Base-by-base conservation (phyloP, 2,797 vertebrate genomes). In the Melanotaenia pygmaea region DNA sequence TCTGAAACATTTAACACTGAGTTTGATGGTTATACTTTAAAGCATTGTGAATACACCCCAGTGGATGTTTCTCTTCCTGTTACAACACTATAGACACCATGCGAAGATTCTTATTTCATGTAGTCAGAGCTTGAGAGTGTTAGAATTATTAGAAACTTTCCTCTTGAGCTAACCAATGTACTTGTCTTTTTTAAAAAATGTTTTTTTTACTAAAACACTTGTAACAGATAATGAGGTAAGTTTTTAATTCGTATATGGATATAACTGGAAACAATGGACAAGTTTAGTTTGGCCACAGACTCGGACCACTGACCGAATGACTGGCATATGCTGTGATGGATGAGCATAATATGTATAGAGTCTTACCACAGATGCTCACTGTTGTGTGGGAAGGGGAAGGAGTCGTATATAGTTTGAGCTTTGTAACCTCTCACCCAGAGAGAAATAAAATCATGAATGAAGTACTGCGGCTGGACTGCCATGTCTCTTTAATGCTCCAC, bases 151-250 rank as follows among this genome's bases (percentile, higher is more conserved):
- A 88, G 88, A 85, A 87, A 84, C 72, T 57, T 86, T 84, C 86
- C 85, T 89, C 78, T 83, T 77, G 69, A 85, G 83, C 83, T 84
- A 88, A 89, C 88, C 84, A 80, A 73, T 85, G 77, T 90, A 74
- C 68, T 81, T 84, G 88, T 89, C 91, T 87, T 83, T 85, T 1
- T 45, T 7, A 32, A 60, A 86, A 18, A 5, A 90, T 79, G 81
- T 93, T 93, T 93, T 93, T 93, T 94, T 89, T 93, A 92, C 88
- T 86, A 68, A 87, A 91, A 90, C 67, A 78, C 67, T 74, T 79
- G 76, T 72, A 63, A 76, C 88, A 82, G 82, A 82, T 53, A 56
- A 78, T 26, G 59, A 78, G 82, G 77, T 30, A 47, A 70, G 62
- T 83, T 87, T 88, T 88, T 89, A 88, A 87, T 76, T 61, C 67